Evolutionary conservation across 2,113 vertebrate genomes (phyloP), one percentile per base, ranked within the genome.

Genomic region (Oncorhynchus masou): DNA sequence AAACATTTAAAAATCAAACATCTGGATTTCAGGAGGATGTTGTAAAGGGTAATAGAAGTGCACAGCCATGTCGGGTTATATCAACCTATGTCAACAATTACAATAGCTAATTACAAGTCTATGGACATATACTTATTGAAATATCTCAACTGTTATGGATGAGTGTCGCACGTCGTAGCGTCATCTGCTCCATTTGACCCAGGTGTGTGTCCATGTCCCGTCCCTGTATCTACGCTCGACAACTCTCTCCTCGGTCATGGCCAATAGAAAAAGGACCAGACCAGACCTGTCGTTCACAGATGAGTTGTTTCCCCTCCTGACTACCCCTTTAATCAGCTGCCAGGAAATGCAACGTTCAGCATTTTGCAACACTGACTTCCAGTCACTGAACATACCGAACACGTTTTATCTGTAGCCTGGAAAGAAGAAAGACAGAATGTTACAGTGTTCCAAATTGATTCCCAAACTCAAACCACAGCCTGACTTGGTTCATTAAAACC

Each of bases 311-410:
- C 51, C 49, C 51, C 15, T 54, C 0, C 16, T 54, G 51, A 54
- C 49, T 77, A 89, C 79, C 82, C 68, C 80, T 86, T 83, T 93
- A 87, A 83, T 84, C 82, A 74, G 82, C 74, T 85, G 82, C 71
- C 90, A 69, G 65, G 80, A 87, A 39, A 16, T 87, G 83, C 84
- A 88, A 89, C 88, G 83, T 85, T 87, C 87, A 83, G 86, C 83
- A 83, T 92, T 91, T 89, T 80, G 79, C 75, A 91, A 82, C 87
- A 90, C 91, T 75, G 16, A 81, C 83, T 92, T 94, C 85, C 86
- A 85, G 88, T 87, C 69, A 80, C 77, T 86, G 85, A 83, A 88
- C 79, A 78, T 19, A 54, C 15, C 1, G 29, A 31, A 71, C 31
- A 71, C 5, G 68, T 39, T 45, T 62, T 13, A 62, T 71, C 57